Evolutionary conservation across 2,888 invertebrate species (phyloP).

Genomic region (Eudemis profundana): DNA sequence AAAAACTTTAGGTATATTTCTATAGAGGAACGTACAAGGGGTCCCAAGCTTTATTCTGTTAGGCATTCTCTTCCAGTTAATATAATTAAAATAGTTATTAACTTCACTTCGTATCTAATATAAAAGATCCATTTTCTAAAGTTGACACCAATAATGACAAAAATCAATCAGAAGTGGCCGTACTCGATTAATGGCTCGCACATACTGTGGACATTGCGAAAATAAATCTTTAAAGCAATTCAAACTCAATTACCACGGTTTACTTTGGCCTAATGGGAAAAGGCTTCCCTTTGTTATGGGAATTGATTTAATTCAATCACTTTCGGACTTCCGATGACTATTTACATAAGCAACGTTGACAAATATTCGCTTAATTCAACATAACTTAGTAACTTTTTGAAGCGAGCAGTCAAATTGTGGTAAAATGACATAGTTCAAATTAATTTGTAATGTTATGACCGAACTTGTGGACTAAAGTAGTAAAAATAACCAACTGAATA

Average conservation of each 20-base stretch:
- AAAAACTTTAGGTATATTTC: no score
- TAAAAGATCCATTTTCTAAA: not conserved
- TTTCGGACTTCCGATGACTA: slow-evolving; percentile 65
- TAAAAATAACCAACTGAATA: no score
- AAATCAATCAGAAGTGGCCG: slow-evolving; percentile 45
- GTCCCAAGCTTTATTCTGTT: no score
- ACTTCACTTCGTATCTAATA: no score
- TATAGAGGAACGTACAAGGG: no score
- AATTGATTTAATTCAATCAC: slow-evolving; percentile 67
- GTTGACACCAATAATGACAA: slow-evolving; percentile 7
- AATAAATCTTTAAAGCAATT: slow-evolving; percentile 81
- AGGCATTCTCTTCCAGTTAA: no score
- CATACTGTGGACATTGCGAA: slow-evolving; percentile 64
- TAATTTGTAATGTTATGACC: no score
- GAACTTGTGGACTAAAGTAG: no score
- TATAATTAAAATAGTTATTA: no score
- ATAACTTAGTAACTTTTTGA: not conserved
- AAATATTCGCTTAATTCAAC: slow-evolving; percentile 20
- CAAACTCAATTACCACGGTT: slow-evolving; percentile 81
- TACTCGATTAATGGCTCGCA: slow-evolving; percentile 50
- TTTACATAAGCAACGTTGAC: slow-evolving; percentile 59
- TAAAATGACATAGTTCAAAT: not conserved
- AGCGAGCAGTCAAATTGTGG: not conserved
- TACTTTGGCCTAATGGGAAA: slow-evolving; percentile 77
- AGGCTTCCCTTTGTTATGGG: slow-evolving; percentile 70